Conservation (phyloP, 2,888 invertebrate genomes). For the Drosophila formosana region DNA sequence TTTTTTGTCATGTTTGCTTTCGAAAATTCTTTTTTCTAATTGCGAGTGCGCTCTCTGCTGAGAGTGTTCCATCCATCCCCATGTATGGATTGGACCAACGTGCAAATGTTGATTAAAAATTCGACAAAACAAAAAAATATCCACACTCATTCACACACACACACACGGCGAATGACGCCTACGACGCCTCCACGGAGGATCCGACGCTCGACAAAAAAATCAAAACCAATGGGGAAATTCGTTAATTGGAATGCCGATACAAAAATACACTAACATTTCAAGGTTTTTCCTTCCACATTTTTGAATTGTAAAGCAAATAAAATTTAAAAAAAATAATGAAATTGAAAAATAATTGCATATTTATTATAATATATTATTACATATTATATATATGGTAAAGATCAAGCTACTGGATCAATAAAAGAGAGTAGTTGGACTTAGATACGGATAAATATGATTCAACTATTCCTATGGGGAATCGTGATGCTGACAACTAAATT, state of each 20-base stretch:
- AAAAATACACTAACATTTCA: background rate
- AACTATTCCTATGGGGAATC: no score
- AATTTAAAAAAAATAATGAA: no score
- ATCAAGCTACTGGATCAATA: no score
- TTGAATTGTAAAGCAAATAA: no score
- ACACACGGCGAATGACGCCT: conserved; percentile 53
- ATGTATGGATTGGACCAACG: conserved; percentile 85
- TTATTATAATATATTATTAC: no score
- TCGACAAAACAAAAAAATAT: conserved; percentile 74
- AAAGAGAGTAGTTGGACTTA: no score
- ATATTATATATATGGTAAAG: no score
- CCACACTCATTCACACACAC: conserved; percentile 19
- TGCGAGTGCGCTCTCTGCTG: conserved; percentile 59
- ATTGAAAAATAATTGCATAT: no score
- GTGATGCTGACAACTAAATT: no score
- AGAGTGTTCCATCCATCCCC: conserved; percentile 83
- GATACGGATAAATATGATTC: no score
- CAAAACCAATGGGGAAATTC: background rate
- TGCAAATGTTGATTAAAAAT: conserved; percentile 81
- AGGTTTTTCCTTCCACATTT: no score
- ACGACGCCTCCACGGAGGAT: conserved; percentile 72
- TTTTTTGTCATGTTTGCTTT: conserved; percentile 59
- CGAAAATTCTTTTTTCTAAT: conserved; percentile 71
- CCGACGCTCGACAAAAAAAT: conserved; percentile 19
- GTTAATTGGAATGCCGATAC: background rate